Evolutionary conservation across 2,797 vertebrate species (phyloP).

Genomic region (Anomalospiza imberbis): DNA sequence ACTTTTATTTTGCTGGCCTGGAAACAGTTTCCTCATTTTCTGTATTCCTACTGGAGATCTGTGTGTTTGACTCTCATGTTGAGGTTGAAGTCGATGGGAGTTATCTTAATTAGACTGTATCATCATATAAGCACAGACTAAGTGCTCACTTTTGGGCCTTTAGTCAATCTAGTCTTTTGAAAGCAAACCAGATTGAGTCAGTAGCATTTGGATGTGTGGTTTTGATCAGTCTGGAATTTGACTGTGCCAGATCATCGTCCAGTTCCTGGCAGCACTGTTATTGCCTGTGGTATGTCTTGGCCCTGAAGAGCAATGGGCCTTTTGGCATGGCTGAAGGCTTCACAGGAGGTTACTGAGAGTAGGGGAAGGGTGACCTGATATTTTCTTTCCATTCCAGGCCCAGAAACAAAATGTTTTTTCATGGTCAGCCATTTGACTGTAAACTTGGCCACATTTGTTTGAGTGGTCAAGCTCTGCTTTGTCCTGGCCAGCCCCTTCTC

Average conservation of each 20-base stretch:
- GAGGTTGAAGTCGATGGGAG: background rate
- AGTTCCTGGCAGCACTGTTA: background rate
- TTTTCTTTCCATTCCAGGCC: background rate
- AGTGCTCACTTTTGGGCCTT: background rate
- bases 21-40: background rate
- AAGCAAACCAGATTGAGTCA: background rate
- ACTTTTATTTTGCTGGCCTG: background rate
- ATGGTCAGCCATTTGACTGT: background rate
- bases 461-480: background rate
- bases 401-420: background rate
- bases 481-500: background rate
- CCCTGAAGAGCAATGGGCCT: background rate
- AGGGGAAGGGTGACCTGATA: background rate
- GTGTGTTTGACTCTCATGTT: background rate
- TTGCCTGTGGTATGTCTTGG: background rate
- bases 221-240: background rate
- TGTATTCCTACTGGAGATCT: background rate
- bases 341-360: background rate
- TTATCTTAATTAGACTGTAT: background rate
- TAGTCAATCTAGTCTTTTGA: background rate
- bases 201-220: background rate
- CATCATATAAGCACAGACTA: background rate
- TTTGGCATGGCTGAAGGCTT: background rate
- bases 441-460: background rate
- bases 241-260: background rate